A percentile compares a stretch with the other conserved stretches of the same genome.
phyloP scores from a whole-genome alignment of 2,113 vertebrate species.

The Pseudorectes ferrugineus region DNA sequence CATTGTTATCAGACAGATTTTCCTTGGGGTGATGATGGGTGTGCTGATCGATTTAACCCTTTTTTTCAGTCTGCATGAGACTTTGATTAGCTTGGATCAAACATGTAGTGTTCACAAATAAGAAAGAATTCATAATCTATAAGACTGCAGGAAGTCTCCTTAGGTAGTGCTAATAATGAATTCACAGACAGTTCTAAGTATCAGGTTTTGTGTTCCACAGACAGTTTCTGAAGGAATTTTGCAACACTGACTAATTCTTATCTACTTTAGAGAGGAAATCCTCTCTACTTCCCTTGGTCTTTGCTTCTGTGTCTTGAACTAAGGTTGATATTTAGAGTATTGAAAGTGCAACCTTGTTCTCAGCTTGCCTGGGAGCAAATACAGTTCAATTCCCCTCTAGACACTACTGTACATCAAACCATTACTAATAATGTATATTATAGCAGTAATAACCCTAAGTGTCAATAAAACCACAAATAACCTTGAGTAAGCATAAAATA shows the following conservation, averaged over 20 bases:
- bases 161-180: neutral
- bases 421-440: neutral
- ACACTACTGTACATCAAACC: neutral
- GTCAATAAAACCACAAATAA: neutral
- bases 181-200: neutral
- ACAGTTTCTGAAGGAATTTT: neutral
- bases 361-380: neutral
- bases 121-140: neutral
- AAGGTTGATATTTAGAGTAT: neutral
- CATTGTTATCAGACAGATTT: neutral
- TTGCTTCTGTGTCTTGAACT: neutral
- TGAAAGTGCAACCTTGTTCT: neutral
- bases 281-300: neutral
- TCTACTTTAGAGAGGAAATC: neutral
- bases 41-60: neutral
- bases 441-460: neutral
- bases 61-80: neutral
- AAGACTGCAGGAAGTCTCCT: neutral
- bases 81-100: neutral
- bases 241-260: neutral
- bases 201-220: neutral
- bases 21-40: neutral
- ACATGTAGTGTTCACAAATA: neutral
- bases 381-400: neutral
- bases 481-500: neutral